Base-by-base conservation (phyloP, 2,888 invertebrate genomes). In the Perithous albicinctus region DNA sequence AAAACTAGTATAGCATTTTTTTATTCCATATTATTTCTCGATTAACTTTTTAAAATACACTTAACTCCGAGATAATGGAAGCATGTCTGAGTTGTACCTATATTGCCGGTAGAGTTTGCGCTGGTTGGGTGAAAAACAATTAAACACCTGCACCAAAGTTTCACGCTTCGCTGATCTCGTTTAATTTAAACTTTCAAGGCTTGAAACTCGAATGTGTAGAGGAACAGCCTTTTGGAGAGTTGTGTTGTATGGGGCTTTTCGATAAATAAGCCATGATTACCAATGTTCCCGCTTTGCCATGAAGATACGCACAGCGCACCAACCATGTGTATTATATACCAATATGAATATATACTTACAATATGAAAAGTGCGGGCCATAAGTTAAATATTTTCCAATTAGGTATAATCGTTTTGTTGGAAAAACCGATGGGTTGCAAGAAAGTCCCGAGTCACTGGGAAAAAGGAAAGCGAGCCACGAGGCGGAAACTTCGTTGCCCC, bases 401-500 rank as follows among this genome's bases (percentile, higher is more conserved):
- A 38, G 41, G 3, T 29, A n/a, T 66, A 46, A 75, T 75, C 26
- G 43, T 75, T 66, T 56, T 43, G 7, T 20, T 43, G 23, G n/a
- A n/a, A 38, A 32, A 48, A 59, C 38, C 10, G 61, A 67, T 29
- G 26, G 32, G 18, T 15, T 41, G 2, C 10, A 51, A 3, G 29
- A 56, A 15, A 12, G 41, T n/a, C n/a, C 38, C 7, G 15, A 29
- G 70, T 23, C 38, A n/a, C 38, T 3, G 38, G n/a, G n/a, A 43
- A 18, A 29, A 29, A 18, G 15, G 46, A 74, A 70, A 74, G 56
- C n/a, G 46, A 78, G 38, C 74, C 69, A 56, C 20, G 10, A 20
- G 38, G 59, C 74, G 69, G 41, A 81, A 81, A 81, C 48, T 81
- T 78, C 78, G 78, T 74, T 78, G 54, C 63, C 54, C 46, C 63